Evolutionary conservation across 2,113 vertebrate genomes (phyloP).

Genomic region (Sander vitreus): DNA sequence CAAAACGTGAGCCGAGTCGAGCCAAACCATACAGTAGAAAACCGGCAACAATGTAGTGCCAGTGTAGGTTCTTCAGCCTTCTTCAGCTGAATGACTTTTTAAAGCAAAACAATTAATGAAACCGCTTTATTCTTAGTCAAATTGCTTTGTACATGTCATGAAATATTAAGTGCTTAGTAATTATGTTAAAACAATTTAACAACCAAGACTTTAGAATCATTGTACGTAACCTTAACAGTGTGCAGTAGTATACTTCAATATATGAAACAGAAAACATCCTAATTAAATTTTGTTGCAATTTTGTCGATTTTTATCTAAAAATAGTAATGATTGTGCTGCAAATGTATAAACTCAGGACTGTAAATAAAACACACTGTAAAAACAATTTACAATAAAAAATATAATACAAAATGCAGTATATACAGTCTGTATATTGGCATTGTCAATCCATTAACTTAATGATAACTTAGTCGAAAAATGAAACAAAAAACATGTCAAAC

Average conservation of each 20-base stretch:
- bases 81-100: not conserved
- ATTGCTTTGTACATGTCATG: conserved; percentile 5
- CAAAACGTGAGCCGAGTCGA: too few species aligned
- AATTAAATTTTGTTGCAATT: conserved; percentile 5
- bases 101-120: not conserved
- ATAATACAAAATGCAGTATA: conserved; percentile 19
- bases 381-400: conserved; percentile 35
- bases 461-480: conserved; percentile 20
- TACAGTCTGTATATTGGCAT: conserved; percentile 33
- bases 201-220: not conserved
- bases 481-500: conserved; percentile 7
- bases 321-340: conserved; percentile 32
- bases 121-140: conserved; percentile 41
- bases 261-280: conserved; percentile 16
- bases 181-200: not conserved
- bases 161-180: conserved; percentile 7
- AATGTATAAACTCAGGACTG: conserved; percentile 19
- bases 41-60: too few species aligned
- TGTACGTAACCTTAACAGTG: not conserved
- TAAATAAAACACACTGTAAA: conserved; percentile 27
- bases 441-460: conserved; percentile 37
- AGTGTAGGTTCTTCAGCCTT: not conserved
- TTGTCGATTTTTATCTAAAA: not conserved
- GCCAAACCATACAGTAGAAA: too few species aligned
- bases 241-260: conserved; percentile 24